A percentile compares a stretch with the other conserved stretches of the same genome.
phyloP scores from a whole-genome alignment of 2,888 invertebrate genomes.

The Caenorhabditis sp. region DNA sequence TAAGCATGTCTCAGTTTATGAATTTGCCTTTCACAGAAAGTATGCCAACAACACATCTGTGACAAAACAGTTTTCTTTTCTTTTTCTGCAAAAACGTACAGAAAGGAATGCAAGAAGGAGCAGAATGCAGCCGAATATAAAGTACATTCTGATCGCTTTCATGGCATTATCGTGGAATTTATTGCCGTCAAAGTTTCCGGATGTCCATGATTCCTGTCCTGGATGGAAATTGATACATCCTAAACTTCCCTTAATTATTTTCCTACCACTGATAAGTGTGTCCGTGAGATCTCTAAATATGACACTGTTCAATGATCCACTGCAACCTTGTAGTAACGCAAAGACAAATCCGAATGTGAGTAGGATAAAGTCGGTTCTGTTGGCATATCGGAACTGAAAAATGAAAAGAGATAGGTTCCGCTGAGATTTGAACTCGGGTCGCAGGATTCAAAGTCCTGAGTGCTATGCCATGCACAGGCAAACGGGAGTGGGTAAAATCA shows the following conservation, averaged over 20 bases:
- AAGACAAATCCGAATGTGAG: constrained; percentile 22
- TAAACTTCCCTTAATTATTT: background rate
- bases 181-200: constrained; percentile 1
- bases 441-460: constrained; percentile 70
- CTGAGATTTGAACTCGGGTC: constrained; percentile 66
- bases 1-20: constrained; percentile 79
- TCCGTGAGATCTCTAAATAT: constrained; percentile 46
- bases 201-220: constrained; percentile 30
- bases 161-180: constrained; percentile 42
- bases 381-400: constrained; percentile 46
- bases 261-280: constrained; percentile 36
- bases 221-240: background rate
- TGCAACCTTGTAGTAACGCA: constrained; percentile 28
- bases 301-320: constrained; percentile 23
- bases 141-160: constrained; percentile 57
- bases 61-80: constrained; percentile 1
- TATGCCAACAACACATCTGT: constrained; percentile 80
- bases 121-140: constrained; percentile 55
- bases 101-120: constrained; percentile 62
- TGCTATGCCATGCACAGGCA: constrained; percentile 67
- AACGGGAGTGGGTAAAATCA: too few relatives aligned
- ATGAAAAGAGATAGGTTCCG: constrained; percentile 31
- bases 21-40: constrained; percentile 80
- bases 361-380: constrained; percentile 13
- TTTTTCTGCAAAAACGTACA: constrained; percentile 32